These are phyloP conservation scores for Electrophaes corylata DNA, from an alignment of 2,888 invertebrate genomes.

Conservation along the genomic window DNA sequence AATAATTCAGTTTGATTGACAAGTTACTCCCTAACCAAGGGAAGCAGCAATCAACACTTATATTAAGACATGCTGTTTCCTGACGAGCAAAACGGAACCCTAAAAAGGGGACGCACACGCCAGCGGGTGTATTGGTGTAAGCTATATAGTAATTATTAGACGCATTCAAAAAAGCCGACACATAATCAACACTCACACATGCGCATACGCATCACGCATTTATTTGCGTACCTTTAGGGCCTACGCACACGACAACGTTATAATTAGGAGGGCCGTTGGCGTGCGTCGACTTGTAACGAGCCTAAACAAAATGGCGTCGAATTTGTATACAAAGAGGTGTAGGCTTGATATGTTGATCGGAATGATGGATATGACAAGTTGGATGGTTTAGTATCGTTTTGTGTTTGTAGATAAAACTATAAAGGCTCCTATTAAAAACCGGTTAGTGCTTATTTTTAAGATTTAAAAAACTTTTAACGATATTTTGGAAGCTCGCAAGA, in stretches of 20 bases:
- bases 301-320: slow-evolving; percentile 81
- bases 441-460: not conserved
- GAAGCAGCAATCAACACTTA: slow-evolving; percentile 38
- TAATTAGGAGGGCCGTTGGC: slow-evolving; percentile 82
- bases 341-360: slow-evolving; percentile 62
- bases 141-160: slow-evolving; percentile 82
- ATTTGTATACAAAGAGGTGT: slow-evolving; percentile 65
- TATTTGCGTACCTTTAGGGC: slow-evolving; percentile 41
- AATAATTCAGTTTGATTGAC: slow-evolving; percentile 38
- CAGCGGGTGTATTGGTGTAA: slow-evolving; percentile 67
- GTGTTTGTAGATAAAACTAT: slow-evolving; percentile 15
- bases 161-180: slow-evolving; percentile 79
- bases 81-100: slow-evolving; percentile 35
- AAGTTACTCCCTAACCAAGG: slow-evolving; percentile 32
- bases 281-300: slow-evolving; percentile 82
- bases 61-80: slow-evolving; percentile 37
- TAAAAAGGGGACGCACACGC: slow-evolving; percentile 41
- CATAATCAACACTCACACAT: slow-evolving; percentile 36
- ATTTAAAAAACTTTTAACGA: too few relatives aligned
- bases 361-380: slow-evolving; percentile 52
- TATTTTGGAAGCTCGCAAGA: too few relatives aligned
- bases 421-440: not conserved
- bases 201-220: slow-evolving; percentile 28
- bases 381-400: slow-evolving; percentile 39
- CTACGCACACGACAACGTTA: slow-evolving; percentile 55